phyloP scores from a whole-genome alignment of 2,113 vertebrate species.

The Spermophilus dauricus region DNA sequence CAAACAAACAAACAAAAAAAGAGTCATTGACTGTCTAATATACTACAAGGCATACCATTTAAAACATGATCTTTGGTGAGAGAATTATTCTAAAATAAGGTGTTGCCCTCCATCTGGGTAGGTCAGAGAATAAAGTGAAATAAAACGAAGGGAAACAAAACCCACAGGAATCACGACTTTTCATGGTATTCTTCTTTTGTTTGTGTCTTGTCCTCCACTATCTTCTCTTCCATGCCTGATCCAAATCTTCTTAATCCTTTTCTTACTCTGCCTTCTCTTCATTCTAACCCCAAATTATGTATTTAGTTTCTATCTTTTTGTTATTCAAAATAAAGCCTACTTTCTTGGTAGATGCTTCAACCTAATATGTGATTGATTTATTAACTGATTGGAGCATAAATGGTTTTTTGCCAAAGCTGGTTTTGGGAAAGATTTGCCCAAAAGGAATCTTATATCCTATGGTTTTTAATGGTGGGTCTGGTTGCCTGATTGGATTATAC shows the following conservation, averaged over 20 bases:
- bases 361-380: no score
- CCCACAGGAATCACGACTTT: background rate
- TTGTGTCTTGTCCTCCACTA: background rate
- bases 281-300: background rate
- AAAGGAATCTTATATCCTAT: background rate
- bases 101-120: background rate
- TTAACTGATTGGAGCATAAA: no score
- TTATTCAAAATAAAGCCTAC: background rate
- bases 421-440: background rate
- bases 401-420: background rate
- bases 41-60: background rate
- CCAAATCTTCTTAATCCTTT: background rate
- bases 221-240: background rate
- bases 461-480: background rate
- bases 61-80: background rate
- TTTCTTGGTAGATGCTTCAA: background rate
- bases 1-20: no score
- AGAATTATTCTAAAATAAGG: background rate
- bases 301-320: background rate
- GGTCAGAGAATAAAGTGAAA: background rate
- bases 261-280: background rate
- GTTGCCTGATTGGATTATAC: background rate
- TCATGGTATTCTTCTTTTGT: background rate
- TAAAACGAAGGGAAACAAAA: constrained; percentile 38
- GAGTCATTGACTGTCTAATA: background rate